phyloP scores from a whole-genome alignment of 2,797 vertebrate genomes.

The Phalloptychus januarius region DNA sequence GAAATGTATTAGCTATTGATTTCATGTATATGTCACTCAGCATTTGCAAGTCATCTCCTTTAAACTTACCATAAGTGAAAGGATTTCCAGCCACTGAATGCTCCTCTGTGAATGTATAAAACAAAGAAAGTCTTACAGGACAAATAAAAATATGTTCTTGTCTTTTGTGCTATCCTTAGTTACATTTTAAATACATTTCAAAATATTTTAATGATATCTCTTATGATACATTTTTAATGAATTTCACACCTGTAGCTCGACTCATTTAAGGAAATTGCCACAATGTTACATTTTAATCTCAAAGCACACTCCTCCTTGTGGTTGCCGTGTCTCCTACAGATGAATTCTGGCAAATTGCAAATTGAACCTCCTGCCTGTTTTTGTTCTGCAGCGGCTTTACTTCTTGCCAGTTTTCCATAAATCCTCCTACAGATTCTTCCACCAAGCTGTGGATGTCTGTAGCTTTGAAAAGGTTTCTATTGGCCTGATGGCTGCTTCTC shows the following conservation, averaged over 20 bases:
- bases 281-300: neutral
- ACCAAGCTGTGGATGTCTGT: neutral
- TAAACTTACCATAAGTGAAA: constrained; percentile 92
- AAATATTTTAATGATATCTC: neutral
- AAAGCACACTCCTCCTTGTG: too few species aligned
- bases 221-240: too few species aligned
- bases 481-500: neutral
- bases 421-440: neutral
- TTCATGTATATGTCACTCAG: neutral
- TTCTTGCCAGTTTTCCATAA: neutral
- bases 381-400: neutral
- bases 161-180: too few species aligned
- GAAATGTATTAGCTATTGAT: neutral
- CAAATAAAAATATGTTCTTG: too few species aligned
- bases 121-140: constrained; percentile 4
- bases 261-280: neutral
- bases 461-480: neutral
- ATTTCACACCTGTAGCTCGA: neutral
- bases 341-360: neutral
- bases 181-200: neutral
- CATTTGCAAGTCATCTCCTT: neutral
- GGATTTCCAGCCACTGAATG: constrained; percentile 81
- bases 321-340: neutral
- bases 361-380: neutral
- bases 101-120: constrained; percentile 56